phyloP scores from a whole-genome alignment of 2,797 vertebrate genomes.

The Trachurus trachurus region DNA sequence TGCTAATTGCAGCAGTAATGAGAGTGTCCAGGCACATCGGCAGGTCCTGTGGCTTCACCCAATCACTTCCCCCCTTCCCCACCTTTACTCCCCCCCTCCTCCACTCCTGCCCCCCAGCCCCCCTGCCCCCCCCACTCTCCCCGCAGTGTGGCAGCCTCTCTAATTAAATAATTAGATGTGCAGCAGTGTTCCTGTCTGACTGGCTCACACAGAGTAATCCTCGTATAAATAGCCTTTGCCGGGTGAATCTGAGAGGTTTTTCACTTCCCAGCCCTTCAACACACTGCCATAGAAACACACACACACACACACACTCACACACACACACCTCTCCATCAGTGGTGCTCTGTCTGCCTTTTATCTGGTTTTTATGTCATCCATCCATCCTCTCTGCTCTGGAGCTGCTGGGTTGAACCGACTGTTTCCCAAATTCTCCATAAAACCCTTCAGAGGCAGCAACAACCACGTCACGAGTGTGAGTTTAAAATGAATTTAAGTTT shows the following conservation, averaged over 20 bases:
- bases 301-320: constrained; percentile 22
- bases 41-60: constrained; percentile 91
- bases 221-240: constrained; percentile 98
- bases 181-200: constrained; percentile 94
- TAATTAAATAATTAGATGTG: constrained; percentile 99
- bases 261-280: constrained; percentile 32
- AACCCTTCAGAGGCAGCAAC: constrained; percentile 25
- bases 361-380: constrained; percentile 9
- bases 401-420: constrained; percentile 29
- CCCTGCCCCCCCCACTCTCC: constrained; percentile 79
- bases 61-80: constrained; percentile 83
- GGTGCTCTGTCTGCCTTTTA: not conserved
- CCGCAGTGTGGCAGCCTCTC: constrained; percentile 87
- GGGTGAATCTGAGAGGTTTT: constrained; percentile 76
- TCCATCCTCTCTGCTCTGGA: constrained; percentile 5
- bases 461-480: constrained; percentile 1
- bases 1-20: constrained; percentile 99
- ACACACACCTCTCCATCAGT: constrained; percentile 1
- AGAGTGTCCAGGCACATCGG: constrained; percentile 92
- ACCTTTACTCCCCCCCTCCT: constrained; percentile 30
- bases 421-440: constrained; percentile 39
- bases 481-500: constrained; percentile 21
- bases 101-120: constrained; percentile 60
- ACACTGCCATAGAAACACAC: constrained; percentile 6
- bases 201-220: constrained; percentile 97